These are phyloP conservation scores for Limnodromus scolopaceus DNA, from an alignment of 2,797 vertebrate species.

Conservation along the genomic window DNA sequence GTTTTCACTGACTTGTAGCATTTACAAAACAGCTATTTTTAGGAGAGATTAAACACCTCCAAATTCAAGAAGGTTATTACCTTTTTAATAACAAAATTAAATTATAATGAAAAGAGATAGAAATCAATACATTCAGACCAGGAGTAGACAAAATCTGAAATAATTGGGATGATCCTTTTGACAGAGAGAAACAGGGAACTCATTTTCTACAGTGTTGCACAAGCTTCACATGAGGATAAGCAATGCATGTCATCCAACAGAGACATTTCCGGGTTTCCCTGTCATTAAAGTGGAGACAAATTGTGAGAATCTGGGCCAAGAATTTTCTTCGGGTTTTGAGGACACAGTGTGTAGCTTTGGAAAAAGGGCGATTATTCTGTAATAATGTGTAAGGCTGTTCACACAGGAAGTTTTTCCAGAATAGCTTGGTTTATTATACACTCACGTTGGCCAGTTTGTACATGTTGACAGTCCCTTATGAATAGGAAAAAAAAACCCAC, in stretches of 20 bases:
- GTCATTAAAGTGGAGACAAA: not conserved
- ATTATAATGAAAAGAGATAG: not conserved
- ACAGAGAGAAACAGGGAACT: not conserved
- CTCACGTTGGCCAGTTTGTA: not conserved
- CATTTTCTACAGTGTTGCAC: not conserved
- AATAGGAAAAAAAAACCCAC: not conserved
- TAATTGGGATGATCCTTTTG: not conserved
- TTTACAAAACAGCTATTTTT: not conserved
- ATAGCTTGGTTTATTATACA: not conserved
- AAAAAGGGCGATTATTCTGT: not conserved
- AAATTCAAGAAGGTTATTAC: slow-evolving; percentile 12
- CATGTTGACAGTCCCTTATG: not conserved
- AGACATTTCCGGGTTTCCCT: not conserved
- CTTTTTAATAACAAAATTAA: not conserved
- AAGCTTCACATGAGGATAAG: not conserved
- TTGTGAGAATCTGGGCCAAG: not conserved
- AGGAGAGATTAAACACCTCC: slow-evolving; percentile 19
- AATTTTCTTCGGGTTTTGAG: not conserved
- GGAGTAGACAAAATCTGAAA: not conserved
- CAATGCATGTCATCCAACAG: not conserved
- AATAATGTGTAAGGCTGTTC: not conserved
- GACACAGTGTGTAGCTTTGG: not conserved
- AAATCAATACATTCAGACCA: not conserved
- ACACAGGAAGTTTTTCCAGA: not conserved
- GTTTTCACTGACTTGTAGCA: not conserved